Percentiles rank a stretch among this genome's conserved stretches.
Conservation (phyloP, 2,888 invertebrate species). For the Trichogramma dendrolimi region DNA sequence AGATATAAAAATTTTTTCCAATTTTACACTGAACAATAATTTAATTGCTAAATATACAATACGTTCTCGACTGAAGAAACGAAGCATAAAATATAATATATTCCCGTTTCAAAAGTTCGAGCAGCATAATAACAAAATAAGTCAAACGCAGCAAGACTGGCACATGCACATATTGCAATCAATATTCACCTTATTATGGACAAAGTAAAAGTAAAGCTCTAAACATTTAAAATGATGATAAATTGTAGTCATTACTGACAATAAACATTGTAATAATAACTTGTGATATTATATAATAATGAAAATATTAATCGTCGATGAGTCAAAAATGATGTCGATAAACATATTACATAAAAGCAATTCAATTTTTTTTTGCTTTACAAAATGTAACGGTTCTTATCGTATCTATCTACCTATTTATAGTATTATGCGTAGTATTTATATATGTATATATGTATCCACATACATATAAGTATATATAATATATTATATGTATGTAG, state of each 20-base stretch:
- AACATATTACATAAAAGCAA: constrained; percentile 32
- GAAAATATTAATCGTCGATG: constrained; percentile 18
- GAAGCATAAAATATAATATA: no score
- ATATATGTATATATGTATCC: constrained; percentile 24
- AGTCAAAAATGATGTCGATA: constrained; percentile 33
- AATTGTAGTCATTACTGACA: constrained; percentile 31
- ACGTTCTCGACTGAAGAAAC: no score
- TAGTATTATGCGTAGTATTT: constrained; percentile 30
- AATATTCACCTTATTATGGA: constrained; percentile 32
- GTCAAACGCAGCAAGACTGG: constrained; percentile 36
- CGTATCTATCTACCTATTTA: constrained; percentile 20
- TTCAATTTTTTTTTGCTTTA: constrained; percentile 27
- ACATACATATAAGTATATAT: constrained; percentile 19
- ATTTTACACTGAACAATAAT: no score
- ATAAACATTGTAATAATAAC: constrained; percentile 30
- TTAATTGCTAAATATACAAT: no score
- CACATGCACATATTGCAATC: constrained; percentile 38
- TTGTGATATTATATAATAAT: constrained; percentile 30
- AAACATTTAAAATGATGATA: constrained; percentile 33
- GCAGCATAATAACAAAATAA: constrained; percentile 12
- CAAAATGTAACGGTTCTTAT: constrained; percentile 30
- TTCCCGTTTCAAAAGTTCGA: constrained; percentile 12
- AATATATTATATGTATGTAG: no score
- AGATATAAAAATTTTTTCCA: no score
- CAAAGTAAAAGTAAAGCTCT: constrained; percentile 35